phyloP scores from a whole-genome alignment of 2,888 invertebrate species.

The Sarcophaga subvicina region DNA sequence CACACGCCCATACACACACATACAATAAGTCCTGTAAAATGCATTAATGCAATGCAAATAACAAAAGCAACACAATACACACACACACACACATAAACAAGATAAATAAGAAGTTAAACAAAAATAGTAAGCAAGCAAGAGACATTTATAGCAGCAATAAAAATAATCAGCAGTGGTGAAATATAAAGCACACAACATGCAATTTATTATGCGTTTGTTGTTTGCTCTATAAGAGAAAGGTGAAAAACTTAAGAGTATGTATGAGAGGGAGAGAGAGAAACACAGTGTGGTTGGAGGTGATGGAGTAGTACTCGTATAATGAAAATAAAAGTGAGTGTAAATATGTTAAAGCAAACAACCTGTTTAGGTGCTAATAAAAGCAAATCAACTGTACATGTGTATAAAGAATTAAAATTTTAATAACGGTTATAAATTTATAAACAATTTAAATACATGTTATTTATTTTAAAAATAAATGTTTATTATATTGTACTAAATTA shows the following conservation, averaged over 20 bases:
- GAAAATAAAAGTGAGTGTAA: constrained; percentile 22
- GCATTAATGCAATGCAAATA: neutral
- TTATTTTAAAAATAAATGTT: no score
- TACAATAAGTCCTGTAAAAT: neutral
- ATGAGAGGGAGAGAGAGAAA: no score
- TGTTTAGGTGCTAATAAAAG: neutral
- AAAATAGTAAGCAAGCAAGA: neutral
- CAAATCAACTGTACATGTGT: neutral
- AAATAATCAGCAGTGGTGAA: no score
- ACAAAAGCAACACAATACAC: neutral
- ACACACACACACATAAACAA: neutral
- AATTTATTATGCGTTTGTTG: no score
- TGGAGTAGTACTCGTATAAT: neutral
- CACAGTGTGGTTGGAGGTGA: neutral
- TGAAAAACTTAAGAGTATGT: no score
- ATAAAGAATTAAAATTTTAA: neutral
- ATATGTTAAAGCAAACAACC: neutral
- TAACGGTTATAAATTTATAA: no score
- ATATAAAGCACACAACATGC: no score
- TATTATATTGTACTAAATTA: no score
- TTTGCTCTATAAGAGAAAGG: no score
- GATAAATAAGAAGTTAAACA: neutral
- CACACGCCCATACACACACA: neutral
- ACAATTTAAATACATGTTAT: no score
- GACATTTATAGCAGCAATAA: neutral